A percentile compares a stretch with the other conserved stretches of the same genome.
phyloP scores from a whole-genome alignment of 2,888 invertebrate genomes.

The Dorcus parallelipipedus region DNA sequence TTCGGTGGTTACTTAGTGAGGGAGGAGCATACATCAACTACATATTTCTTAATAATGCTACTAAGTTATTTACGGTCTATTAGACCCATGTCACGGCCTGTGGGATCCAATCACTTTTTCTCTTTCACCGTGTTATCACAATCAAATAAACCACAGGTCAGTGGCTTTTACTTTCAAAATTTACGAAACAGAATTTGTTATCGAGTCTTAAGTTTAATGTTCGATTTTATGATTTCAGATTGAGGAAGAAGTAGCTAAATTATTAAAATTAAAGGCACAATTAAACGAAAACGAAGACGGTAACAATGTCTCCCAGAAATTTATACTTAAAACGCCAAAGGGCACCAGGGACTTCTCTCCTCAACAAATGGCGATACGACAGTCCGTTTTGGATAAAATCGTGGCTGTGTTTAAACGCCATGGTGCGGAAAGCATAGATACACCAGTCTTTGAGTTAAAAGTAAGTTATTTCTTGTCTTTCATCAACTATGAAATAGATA shows the following conservation, averaged over 20 bases:
- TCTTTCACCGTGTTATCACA: conserved; percentile 28
- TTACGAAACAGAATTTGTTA: background rate
- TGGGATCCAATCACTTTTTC: conserved; percentile 28
- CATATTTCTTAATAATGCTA: conserved; percentile 20
- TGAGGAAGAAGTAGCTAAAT: conserved; percentile 77
- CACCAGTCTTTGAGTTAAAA: conserved; percentile 96
- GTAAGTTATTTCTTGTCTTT: conserved; percentile 50
- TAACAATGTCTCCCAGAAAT: conserved; percentile 63
- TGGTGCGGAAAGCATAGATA: conserved; percentile 97
- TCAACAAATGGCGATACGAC: conserved; percentile 90
- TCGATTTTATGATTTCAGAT: conserved; percentile 59
- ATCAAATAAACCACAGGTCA: conserved; percentile 44
- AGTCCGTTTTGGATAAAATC: conserved; percentile 82
- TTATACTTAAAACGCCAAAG: conserved; percentile 86
- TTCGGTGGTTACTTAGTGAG: conserved; percentile 14
- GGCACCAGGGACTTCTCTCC: conserved; percentile 94
- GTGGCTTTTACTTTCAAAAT: conserved; percentile 29
- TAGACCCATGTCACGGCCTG: conserved; percentile 42
- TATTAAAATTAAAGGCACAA: conserved; percentile 76
- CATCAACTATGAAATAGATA: background rate
- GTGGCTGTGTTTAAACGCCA: conserved; percentile 89
- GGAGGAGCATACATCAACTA: background rate
- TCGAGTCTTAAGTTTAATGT: no score
- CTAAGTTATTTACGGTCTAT: conserved; percentile 32
- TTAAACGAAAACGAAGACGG: conserved; percentile 61